Conservation (phyloP, 2,888 invertebrate genomes). For the Thymelicus acteon region DNA sequence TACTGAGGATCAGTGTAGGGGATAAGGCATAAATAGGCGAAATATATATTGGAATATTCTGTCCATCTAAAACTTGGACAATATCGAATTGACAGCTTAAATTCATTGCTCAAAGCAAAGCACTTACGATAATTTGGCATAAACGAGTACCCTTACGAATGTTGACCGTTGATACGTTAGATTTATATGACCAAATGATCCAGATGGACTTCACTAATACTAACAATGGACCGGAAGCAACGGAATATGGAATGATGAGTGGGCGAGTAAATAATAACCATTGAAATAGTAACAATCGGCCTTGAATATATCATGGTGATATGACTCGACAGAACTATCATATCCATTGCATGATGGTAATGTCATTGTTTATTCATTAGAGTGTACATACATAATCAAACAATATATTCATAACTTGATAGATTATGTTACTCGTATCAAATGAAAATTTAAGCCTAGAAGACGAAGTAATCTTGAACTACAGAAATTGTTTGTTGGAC, state of each 20-base stretch:
- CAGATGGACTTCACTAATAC: background rate
- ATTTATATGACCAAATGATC: background rate
- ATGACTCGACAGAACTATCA: slow-evolving; percentile 61
- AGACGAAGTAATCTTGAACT: no score
- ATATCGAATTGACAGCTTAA: no score
- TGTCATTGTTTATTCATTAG: slow-evolving; percentile 68
- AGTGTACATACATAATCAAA: slow-evolving; percentile 44
- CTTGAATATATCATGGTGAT: slow-evolving; percentile 55
- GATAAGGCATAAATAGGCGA: no score
- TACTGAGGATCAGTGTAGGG: no score
- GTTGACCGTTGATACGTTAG: background rate
- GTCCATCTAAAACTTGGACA: no score
- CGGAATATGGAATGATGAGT: background rate
- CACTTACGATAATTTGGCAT: background rate
- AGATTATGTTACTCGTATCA: background rate
- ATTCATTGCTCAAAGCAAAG: background rate
- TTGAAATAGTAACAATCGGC: slow-evolving; percentile 14
- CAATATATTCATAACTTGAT: slow-evolving; percentile 2
- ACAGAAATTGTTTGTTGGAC: no score
- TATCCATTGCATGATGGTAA: slow-evolving; percentile 66
- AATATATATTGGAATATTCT: no score
- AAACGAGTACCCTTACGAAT: background rate
- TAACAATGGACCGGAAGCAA: slow-evolving; percentile 9
- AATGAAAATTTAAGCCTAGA: no score
- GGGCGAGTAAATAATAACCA: slow-evolving; percentile 7